Percentiles rank a stretch among this genome's conserved stretches.
Conservation (phyloP, 2,113 vertebrate genomes). For the Thomomys bottae region DNA sequence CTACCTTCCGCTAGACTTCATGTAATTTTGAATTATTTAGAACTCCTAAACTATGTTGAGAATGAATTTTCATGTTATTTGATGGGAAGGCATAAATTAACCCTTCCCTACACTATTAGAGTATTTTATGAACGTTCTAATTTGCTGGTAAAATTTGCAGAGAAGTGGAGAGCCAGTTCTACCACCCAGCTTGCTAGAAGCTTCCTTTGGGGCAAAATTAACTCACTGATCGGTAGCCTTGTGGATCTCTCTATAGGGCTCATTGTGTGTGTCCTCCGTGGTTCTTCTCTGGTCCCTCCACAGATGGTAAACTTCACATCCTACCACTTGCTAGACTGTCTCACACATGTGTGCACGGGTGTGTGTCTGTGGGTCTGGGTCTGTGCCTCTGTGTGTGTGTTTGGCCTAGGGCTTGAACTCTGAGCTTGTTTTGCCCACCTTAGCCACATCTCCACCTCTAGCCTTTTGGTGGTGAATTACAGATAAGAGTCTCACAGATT, state of each 20-base stretch:
- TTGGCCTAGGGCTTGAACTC: too few relatives aligned
- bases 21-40: conserved; percentile 56
- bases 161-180: neutral
- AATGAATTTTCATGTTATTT: conserved; percentile 48
- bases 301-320: neutral
- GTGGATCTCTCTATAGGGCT: neutral
- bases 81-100: conserved; percentile 32
- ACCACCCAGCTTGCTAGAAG: neutral
- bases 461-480: too few relatives aligned
- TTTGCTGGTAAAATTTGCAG: neutral
- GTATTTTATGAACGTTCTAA: conserved; percentile 23
- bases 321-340: neutral
- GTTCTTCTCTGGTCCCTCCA: neutral
- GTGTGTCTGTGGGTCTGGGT: too few relatives aligned
- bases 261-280: neutral
- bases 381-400: too few relatives aligned
- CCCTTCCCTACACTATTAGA: neutral
- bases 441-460: too few relatives aligned
- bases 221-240: neutral
- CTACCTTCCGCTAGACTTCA: conserved; percentile 15
- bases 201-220: neutral
- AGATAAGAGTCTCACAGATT: too few relatives aligned
- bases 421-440: too few relatives aligned
- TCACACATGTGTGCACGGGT: neutral
- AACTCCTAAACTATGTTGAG: conserved; percentile 34